Percentiles rank a stretch among this genome's conserved stretches.
Evolutionary conservation across 2,797 vertebrate species (phyloP).

Genomic region (Tamandua tetradactyla): DNA sequence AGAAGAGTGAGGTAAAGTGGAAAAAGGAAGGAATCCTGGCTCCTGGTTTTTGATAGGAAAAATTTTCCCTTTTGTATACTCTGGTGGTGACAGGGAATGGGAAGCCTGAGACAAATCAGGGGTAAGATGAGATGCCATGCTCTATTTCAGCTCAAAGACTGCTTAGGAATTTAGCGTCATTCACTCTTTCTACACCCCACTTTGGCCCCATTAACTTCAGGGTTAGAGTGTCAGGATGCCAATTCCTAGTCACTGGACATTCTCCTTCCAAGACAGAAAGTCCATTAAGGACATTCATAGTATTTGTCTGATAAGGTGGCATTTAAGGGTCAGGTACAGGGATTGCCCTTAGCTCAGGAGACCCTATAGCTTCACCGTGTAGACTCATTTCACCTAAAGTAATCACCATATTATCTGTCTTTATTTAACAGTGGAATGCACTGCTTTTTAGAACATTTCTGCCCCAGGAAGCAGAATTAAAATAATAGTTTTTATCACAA

Average conservation of each 20-base stretch:
- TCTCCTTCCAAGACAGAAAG: neutral
- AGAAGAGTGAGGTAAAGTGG: neutral
- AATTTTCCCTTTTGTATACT: neutral
- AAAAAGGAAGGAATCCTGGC: neutral
- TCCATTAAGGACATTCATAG: neutral
- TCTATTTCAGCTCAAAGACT: slow-evolving; percentile 66
- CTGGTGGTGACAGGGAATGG: neutral
- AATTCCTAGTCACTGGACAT: neutral
- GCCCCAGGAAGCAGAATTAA: neutral
- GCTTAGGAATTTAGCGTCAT: slow-evolving; percentile 13
- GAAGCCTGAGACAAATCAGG: slow-evolving; percentile 39
- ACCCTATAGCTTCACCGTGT: neutral
- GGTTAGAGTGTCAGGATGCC: neutral
- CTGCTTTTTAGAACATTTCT: neutral
- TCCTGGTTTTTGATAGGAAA: neutral
- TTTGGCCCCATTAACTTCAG: neutral
- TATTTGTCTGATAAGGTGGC: neutral
- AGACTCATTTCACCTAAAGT: neutral
- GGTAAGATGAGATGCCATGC: neutral
- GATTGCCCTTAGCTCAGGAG: neutral
- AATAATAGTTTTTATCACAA: neutral
- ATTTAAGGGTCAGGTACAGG: neutral
- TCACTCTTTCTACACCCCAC: neutral
- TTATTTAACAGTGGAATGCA: neutral
- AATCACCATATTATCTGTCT: neutral